phyloP scores from a whole-genome alignment of 2,797 vertebrate genomes.

The Loris lydekkerianus region DNA sequence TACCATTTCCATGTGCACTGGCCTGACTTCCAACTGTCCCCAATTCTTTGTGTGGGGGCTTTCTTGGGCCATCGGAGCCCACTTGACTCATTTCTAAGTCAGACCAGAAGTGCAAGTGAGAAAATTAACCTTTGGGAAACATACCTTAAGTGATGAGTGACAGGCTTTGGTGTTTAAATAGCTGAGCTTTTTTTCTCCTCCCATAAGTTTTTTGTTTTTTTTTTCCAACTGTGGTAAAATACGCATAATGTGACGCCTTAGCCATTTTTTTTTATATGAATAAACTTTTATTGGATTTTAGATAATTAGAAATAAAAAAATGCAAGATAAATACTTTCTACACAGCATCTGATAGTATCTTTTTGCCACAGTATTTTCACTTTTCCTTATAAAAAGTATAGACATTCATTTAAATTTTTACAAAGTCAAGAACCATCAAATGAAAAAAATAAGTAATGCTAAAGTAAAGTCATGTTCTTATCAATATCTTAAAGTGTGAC shows the following conservation, averaged over 20 bases:
- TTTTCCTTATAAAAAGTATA: constrained; percentile 84
- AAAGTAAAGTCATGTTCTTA: constrained; percentile 67
- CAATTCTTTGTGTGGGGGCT: not conserved
- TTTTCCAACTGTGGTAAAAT: not conserved
- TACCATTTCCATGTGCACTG: not conserved
- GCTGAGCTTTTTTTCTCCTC: not conserved
- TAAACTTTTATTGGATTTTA: constrained; percentile 91
- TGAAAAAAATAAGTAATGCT: constrained; percentile 69
- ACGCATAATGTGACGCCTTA: not conserved
- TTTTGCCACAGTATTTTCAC: constrained; percentile 80
- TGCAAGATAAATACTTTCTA: constrained; percentile 86
- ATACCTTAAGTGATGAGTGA: not conserved
- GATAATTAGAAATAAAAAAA: constrained; percentile 91
- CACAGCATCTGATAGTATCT: constrained; percentile 76
- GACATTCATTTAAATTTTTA: constrained; percentile 84
- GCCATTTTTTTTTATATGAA: constrained; percentile 79
- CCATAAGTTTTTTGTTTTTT: not conserved
- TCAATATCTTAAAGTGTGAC: not conserved
- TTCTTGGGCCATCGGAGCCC: not conserved
- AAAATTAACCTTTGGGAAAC: not conserved
- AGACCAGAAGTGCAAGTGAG: not conserved
- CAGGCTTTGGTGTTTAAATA: not conserved
- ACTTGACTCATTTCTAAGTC: not conserved
- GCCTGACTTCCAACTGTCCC: not conserved
- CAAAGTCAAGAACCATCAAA: constrained; percentile 80